Evolutionary conservation across 2,113 vertebrate genomes (phyloP), one percentile per base, ranked within the genome.

Genomic region (Trogon surrucura): DNA sequence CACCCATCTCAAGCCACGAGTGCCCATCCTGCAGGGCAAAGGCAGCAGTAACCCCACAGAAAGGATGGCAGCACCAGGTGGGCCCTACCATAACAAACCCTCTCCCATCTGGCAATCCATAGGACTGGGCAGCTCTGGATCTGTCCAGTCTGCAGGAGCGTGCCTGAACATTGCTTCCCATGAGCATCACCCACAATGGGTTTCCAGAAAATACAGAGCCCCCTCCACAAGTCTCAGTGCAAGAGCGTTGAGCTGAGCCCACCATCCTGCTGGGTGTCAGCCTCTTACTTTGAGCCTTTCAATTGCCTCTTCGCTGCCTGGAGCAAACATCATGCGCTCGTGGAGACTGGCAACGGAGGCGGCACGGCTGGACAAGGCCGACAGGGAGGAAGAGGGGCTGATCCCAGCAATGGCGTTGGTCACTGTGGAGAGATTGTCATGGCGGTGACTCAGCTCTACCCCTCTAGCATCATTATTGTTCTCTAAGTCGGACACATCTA

Each of bases 361-460:
- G 0, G 99, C 99, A 0, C 99, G 99, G 96, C 99, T 99, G 97
- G 99, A 99, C 97, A 99, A 91, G 93, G 98, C 99, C 0, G 99
- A 98, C 87, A 99, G 98, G 66, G 99, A 99, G 67, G 99, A 99
- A 41, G 99, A 99, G 75, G 99, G 99, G 93, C 99, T 99, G 98
- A 99, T 99, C 96, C 99, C 99, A 15, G 99, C 99, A 88, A 99
- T 99, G 95, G 99, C 98, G 61, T 99, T 99, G 98, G 99, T 99
- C 99, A 99, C 99, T 99, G 99, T 98, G 99, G 98, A 99, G 98
- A 99, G 98, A 98, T 97, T 96, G 99, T 99, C 99, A 99, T 97
- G 98, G 96, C 97, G 98, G 97, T 98, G 98, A 98, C 98, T 99
- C 97, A 97, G 83, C 95, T 95, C 94, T 85, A 88, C 53, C 98